These are phyloP conservation scores for Callimorpha dominula DNA, from an alignment of 2,888 invertebrate genomes.

Conservation along the genomic window DNA sequence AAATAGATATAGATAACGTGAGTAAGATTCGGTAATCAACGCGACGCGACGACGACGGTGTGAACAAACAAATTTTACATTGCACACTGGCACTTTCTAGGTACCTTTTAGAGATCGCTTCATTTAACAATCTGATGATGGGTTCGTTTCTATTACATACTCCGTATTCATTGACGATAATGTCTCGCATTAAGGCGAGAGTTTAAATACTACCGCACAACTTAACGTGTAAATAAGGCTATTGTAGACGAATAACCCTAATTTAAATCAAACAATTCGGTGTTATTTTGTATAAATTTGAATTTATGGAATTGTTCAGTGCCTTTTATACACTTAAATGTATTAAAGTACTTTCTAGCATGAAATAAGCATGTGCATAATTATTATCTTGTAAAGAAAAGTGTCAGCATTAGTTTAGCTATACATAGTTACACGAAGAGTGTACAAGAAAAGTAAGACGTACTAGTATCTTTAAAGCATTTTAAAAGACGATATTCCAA, in stretches of 20 bases:
- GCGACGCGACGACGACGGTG: neutral
- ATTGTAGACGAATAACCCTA: constrained; percentile 24
- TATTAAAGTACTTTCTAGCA: constrained; percentile 5
- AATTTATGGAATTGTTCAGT: constrained; percentile 18
- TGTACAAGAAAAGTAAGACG: neutral
- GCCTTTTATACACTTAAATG: neutral
- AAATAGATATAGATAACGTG: constrained; percentile 36
- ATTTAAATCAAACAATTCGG: constrained; percentile 18
- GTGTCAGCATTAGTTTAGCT: no score
- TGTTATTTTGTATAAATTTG: constrained; percentile 28
- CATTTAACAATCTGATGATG: constrained; percentile 74
- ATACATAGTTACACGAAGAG: no score
- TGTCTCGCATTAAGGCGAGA: constrained; percentile 67
- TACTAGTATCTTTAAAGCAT: neutral
- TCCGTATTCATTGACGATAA: constrained; percentile 58
- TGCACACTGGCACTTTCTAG: constrained; percentile 72
- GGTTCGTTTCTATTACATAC: constrained; percentile 69
- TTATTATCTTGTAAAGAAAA: no score
- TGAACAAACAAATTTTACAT: constrained; percentile 5
- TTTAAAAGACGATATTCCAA: neutral
- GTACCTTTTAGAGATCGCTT: constrained; percentile 75
- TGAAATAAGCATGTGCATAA: neutral
- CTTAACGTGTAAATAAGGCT: constrained; percentile 30
- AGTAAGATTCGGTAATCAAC: constrained; percentile 36
- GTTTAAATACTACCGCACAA: constrained; percentile 49